Conservation (phyloP, 2,888 invertebrate genomes). For the Trimorus sp. region DNA sequence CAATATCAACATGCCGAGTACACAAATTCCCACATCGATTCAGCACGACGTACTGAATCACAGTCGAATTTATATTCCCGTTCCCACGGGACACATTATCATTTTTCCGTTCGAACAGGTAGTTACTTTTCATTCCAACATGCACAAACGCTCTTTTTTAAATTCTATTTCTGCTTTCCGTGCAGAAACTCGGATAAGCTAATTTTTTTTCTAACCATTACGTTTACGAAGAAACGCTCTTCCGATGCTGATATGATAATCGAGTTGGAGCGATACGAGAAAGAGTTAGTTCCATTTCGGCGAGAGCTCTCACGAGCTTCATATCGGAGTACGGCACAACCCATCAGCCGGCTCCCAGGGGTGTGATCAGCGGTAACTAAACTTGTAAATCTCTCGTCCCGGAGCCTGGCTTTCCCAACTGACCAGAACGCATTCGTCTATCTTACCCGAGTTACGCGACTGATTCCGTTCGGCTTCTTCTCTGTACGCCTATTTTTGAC, state of each 20-base stretch:
- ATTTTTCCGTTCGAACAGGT: too few species aligned
- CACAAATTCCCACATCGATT: too few species aligned
- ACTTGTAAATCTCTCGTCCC: slow-evolving; percentile 81
- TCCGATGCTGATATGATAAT: slow-evolving; percentile 37
- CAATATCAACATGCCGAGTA: too few species aligned
- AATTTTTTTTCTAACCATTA: neutral
- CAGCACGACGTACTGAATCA: too few species aligned
- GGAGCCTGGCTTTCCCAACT: slow-evolving; percentile 76
- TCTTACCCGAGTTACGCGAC: slow-evolving; percentile 72
- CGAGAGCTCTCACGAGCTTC: slow-evolving; percentile 68
- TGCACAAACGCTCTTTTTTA: neutral
- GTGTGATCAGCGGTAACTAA: slow-evolving; percentile 81
- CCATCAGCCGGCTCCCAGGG: slow-evolving; percentile 77
- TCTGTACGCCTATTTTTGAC: slow-evolving; percentile 26
- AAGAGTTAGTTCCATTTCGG: slow-evolving; percentile 64
- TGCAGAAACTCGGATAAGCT: neutral
- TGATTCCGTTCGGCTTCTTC: slow-evolving; percentile 41
- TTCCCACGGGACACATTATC: too few species aligned
- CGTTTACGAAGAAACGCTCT: slow-evolving; percentile 5
- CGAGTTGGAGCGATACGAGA: slow-evolving; percentile 24
- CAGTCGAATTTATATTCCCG: too few species aligned
- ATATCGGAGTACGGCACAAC: slow-evolving; percentile 69
- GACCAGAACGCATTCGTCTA: slow-evolving; percentile 81
- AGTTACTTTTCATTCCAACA: neutral
- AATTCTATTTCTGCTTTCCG: too few species aligned